Conservation (phyloP, 2,888 invertebrate species). For the Dasypolia templi region DNA sequence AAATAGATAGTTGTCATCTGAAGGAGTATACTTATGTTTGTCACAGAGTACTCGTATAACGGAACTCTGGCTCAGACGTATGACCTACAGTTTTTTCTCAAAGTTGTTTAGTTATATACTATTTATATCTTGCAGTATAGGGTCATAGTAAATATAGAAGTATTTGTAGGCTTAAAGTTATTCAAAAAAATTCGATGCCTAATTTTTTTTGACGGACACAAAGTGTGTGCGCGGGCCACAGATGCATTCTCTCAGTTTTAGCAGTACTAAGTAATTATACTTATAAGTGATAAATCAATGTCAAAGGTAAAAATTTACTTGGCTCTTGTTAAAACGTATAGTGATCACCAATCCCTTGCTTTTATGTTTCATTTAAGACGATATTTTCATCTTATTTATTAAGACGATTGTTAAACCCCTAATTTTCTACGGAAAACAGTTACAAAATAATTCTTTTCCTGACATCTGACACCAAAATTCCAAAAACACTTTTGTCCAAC, state of each 20-base stretch:
- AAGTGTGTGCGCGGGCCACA: too few relatives aligned
- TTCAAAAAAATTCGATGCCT: not conserved
- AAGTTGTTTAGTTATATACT: too few relatives aligned
- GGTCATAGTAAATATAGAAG: too few relatives aligned
- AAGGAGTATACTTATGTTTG: not conserved
- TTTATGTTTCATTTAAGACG: not conserved
- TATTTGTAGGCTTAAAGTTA: not conserved
- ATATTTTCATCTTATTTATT: not conserved
- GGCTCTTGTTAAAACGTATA: not conserved
- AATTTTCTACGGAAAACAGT: not conserved
- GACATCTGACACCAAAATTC: not conserved
- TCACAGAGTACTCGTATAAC: not conserved
- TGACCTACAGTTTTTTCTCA: not conserved
- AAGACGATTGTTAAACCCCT: not conserved
- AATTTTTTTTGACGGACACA: too few relatives aligned
- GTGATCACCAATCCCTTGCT: not conserved
- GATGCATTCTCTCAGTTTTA: not conserved
- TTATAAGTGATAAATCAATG: too few relatives aligned
- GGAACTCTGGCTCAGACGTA: not conserved
- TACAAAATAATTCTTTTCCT: conserved; percentile 10
- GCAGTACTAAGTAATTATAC: not conserved
- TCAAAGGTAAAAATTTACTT: not conserved
- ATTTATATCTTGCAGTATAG: not conserved
- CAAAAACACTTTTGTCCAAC: conserved; percentile 12
- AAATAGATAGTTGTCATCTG: not conserved